Evolutionary conservation across 2,888 invertebrate species (phyloP).

Genomic region (Urechis unicinctus): DNA sequence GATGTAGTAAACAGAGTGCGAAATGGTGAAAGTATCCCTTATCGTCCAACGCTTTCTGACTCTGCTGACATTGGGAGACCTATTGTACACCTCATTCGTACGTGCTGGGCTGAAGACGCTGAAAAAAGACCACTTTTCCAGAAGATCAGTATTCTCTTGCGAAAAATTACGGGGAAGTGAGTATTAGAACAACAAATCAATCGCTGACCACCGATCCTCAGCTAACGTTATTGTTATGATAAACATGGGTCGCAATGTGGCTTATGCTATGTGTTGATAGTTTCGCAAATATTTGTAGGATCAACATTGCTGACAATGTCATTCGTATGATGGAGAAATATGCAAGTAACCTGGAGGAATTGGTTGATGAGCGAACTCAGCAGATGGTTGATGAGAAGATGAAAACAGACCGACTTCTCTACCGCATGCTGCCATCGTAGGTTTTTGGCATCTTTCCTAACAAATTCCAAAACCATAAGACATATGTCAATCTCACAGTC

Average conservation of each 20-base stretch:
- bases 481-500: no score
- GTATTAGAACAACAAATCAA: no score
- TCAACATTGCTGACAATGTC: slow-evolving; percentile 20
- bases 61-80: slow-evolving; percentile 14
- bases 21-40: slow-evolving; percentile 23
- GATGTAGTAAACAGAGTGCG: slow-evolving; percentile 23
- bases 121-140: slow-evolving; percentile 28
- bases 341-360: slow-evolving; percentile 38
- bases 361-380: slow-evolving; percentile 40
- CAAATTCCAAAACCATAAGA: no score
- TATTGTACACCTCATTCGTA: slow-evolving; percentile 15
- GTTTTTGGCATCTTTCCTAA: slow-evolving; percentile 3
- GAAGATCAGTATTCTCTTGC: slow-evolving; percentile 24
- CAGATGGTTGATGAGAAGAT: slow-evolving; percentile 43
- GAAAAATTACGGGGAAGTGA: slow-evolving; percentile 14
- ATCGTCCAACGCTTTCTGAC: slow-evolving; percentile 17
- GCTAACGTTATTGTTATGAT: no score
- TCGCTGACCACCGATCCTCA: no score
- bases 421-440: slow-evolving; percentile 42
- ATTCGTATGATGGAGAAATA: slow-evolving; percentile 34
- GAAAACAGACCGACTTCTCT: slow-evolving; percentile 42
- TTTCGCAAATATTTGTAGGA: background rate
- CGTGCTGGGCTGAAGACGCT: slow-evolving; percentile 25
- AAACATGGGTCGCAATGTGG: no score
- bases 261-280: background rate